Percentiles rank a stretch among this genome's conserved stretches.
These are phyloP conservation scores for Acheta domesticus DNA, from an alignment of 2,888 invertebrate genomes.

Conservation along the genomic window DNA sequence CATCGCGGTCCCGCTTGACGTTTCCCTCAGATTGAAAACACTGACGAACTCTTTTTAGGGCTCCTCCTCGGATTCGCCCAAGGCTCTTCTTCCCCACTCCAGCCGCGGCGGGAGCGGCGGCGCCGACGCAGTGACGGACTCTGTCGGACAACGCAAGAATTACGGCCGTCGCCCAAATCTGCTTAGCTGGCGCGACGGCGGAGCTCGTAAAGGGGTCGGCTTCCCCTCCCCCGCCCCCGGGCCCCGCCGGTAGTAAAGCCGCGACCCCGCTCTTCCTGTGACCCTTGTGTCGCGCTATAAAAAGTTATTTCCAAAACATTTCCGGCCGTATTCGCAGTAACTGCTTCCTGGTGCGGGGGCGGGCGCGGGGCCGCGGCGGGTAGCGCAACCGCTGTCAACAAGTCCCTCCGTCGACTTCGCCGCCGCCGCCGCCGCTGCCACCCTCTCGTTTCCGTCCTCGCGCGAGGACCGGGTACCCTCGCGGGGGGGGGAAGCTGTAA, in stretches of 20 bases:
- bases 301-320: slow-evolving; percentile 18
- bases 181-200: slow-evolving; percentile 9
- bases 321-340: slow-evolving; percentile 5
- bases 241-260: not conserved
- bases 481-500: not conserved
- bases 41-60: too few species aligned
- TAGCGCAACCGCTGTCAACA: not conserved
- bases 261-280: slow-evolving; percentile 5
- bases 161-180: not conserved
- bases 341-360: not conserved
- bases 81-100: too few species aligned
- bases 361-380: not conserved
- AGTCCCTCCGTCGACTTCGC: not conserved
- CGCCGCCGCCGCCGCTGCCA: not conserved
- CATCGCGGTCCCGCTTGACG: too few species aligned
- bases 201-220: not conserved
- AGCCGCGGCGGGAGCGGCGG: too few species aligned
- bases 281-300: slow-evolving; percentile 3
- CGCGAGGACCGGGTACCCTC: not conserved
- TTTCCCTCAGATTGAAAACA: too few species aligned
- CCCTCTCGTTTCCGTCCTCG: not conserved
- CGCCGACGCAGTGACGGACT: not conserved
- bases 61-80: too few species aligned
- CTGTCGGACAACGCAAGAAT: not conserved
- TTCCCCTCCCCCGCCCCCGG: not conserved